Conservation (phyloP, 2,888 invertebrate species). For the Bembecia ichneumoniformis region DNA sequence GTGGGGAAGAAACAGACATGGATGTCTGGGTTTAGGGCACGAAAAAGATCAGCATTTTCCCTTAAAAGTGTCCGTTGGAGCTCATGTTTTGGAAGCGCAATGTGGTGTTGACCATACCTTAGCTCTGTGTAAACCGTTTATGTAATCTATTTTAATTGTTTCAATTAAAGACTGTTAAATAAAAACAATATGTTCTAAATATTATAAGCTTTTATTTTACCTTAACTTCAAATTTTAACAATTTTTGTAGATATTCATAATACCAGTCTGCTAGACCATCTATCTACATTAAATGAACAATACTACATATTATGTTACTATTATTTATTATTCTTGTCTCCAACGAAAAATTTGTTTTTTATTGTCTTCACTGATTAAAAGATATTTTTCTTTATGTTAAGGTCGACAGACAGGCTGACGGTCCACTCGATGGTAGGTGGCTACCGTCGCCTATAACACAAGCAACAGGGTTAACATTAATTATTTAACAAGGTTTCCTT, state of each 20-base stretch:
- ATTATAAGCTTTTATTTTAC: background rate
- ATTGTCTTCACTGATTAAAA: too few relatives aligned
- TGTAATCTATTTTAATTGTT: constrained; percentile 31
- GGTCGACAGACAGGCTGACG: too few relatives aligned
- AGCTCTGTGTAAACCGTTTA: constrained; percentile 81
- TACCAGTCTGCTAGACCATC: too few relatives aligned
- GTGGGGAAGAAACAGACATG: constrained; percentile 92
- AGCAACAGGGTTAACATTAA: too few relatives aligned
- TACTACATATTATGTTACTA: too few relatives aligned
- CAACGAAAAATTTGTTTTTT: too few relatives aligned
- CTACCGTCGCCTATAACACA: too few relatives aligned
- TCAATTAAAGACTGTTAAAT: background rate
- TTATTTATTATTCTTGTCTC: too few relatives aligned
- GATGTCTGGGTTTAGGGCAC: constrained; percentile 87
- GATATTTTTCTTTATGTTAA: too few relatives aligned
- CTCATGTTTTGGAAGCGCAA: constrained; percentile 78
- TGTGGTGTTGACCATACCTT: constrained; percentile 92
- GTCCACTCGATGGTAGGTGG: too few relatives aligned
- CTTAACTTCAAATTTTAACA: background rate
- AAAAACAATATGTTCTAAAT: background rate
- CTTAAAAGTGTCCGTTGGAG: constrained; percentile 84
- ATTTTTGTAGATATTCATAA: background rate
- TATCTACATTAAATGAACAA: too few relatives aligned
- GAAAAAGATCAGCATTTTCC: constrained; percentile 90
- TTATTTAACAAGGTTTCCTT: too few relatives aligned